phyloP scores from a whole-genome alignment of 2,113 vertebrate genomes.

The Scophthalmus maximus region DNA sequence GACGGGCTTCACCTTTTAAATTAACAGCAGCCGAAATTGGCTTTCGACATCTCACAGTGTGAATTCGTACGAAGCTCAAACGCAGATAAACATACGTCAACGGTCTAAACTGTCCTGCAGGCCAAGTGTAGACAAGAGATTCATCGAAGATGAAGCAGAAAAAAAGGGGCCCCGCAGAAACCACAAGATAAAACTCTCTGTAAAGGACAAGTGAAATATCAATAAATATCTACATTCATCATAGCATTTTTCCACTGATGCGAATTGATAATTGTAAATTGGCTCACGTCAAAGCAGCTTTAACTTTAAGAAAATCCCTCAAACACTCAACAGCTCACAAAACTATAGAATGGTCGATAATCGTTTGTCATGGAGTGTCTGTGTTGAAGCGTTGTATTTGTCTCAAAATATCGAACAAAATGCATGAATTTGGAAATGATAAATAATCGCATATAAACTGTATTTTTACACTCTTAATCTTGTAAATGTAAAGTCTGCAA shows the following conservation, averaged over 20 bases:
- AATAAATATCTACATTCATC: background rate
- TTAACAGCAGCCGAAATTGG: background rate
- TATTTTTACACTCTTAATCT: background rate
- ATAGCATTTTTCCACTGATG: background rate
- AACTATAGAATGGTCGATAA: background rate
- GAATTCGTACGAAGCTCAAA: background rate
- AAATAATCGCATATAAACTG: background rate
- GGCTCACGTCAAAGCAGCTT: no score
- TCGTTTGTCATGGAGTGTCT: no score
- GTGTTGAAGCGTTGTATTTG: no score
- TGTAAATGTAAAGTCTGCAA: background rate
- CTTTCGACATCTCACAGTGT: background rate
- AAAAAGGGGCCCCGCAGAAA: background rate
- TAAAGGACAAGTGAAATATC: background rate
- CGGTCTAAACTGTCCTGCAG: slow-evolving; percentile 17
- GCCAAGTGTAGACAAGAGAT: slow-evolving; percentile 41
- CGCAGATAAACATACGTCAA: background rate
- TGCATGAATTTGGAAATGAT: background rate
- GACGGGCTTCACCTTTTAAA: background rate
- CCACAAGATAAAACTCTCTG: slow-evolving; percentile 10
- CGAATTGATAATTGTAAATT: background rate
- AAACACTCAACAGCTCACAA: background rate
- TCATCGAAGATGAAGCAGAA: no score
- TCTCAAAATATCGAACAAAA: background rate
- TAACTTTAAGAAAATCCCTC: background rate